Conservation (phyloP, 2,797 vertebrate genomes). For the Apodemus agrarius region DNA sequence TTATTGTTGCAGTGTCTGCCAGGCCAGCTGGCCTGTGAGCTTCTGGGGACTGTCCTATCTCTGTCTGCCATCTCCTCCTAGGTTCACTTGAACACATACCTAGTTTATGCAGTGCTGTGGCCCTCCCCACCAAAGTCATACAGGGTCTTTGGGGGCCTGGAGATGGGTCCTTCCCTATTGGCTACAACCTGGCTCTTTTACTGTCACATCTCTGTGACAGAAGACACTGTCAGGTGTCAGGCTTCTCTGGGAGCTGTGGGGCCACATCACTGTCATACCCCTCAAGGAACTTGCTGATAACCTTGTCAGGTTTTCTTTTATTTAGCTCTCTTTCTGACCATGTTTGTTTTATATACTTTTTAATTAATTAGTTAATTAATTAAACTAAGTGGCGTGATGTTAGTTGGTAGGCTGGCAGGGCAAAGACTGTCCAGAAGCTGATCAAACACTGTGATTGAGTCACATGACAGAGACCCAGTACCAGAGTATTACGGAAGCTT, state of each 20-base stretch:
- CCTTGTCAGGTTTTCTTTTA: background rate
- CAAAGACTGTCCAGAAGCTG: background rate
- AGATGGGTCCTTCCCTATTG: background rate
- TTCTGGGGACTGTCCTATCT: background rate
- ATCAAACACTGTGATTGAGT: background rate
- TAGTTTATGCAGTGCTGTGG: background rate
- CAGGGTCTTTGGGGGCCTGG: background rate
- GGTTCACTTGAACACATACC: background rate
- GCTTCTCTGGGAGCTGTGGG: background rate
- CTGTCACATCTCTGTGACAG: background rate
- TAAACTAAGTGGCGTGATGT: background rate
- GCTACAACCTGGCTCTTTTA: background rate
- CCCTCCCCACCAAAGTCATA: background rate
- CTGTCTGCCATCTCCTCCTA: background rate
- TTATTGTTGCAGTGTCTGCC: background rate
- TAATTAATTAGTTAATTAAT: background rate
- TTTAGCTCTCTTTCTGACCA: background rate
- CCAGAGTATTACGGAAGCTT: background rate
- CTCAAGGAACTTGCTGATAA: background rate
- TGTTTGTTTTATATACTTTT: background rate
- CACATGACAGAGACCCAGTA: background rate
- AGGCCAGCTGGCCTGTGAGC: background rate
- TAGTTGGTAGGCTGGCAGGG: background rate
- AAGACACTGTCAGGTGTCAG: background rate
- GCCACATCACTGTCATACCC: background rate